A percentile compares a stretch with the other conserved stretches of the same genome.
These are phyloP conservation scores for Zaprionus nigranus DNA, from an alignment of 1,140 invertebrate genomes.

Conservation along the genomic window DNA sequence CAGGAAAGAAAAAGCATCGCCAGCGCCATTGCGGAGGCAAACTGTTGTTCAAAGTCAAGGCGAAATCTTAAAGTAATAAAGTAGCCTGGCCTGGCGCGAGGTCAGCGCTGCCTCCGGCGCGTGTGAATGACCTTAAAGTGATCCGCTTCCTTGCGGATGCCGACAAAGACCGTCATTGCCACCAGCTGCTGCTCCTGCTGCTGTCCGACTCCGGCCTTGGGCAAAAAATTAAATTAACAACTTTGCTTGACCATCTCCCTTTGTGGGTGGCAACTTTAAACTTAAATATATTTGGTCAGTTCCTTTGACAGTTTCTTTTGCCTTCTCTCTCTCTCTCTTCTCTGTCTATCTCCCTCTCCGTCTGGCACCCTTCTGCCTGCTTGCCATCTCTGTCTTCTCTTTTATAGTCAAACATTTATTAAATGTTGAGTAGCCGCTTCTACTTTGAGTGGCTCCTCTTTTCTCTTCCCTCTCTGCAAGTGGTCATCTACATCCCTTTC, in stretches of 20 bases:
- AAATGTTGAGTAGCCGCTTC: constrained; percentile 32
- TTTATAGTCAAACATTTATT: constrained; percentile 47
- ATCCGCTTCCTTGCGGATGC: constrained; percentile 49
- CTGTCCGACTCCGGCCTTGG: constrained; percentile 53
- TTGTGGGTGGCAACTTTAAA: constrained; percentile 36
- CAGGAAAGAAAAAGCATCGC: constrained; percentile 59
- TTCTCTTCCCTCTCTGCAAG: constrained; percentile 9
- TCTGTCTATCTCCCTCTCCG: neutral
- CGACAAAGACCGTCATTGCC: constrained; percentile 20
- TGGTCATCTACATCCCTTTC: neutral
- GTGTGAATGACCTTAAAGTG: constrained; percentile 82
- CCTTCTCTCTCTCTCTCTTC: neutral
- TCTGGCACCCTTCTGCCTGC: neutral
- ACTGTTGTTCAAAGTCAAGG: constrained; percentile 81
- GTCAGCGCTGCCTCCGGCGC: constrained; percentile 56
- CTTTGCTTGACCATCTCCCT: constrained; percentile 51
- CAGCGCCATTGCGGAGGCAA: constrained; percentile 22
- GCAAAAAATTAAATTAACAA: constrained; percentile 63
- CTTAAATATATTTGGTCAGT: constrained; percentile 2
- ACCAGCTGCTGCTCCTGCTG: constrained; percentile 4
- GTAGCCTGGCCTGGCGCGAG: constrained; percentile 60
- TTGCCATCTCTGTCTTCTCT: neutral
- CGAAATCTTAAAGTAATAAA: constrained; percentile 83
- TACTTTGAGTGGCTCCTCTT: constrained; percentile 8
- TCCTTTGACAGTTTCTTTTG: constrained; percentile 10